Base-by-base conservation (phyloP, 2,797 vertebrate species). In the Muraenolepis orangiensis region DNA sequence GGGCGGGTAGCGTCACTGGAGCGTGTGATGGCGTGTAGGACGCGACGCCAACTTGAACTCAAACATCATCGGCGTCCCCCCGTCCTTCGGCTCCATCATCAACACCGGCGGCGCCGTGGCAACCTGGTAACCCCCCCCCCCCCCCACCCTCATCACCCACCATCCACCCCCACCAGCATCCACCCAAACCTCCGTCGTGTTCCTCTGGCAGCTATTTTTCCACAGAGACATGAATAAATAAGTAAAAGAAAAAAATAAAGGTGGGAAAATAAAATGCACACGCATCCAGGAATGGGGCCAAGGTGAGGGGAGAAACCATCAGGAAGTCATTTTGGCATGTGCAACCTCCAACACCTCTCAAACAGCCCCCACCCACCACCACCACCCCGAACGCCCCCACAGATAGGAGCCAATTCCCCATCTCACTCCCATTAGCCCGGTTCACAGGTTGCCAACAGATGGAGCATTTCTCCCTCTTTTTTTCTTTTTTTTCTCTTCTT, bases 341-440 rank as follows among this genome's bases (percentile, higher is more conserved):
- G 51, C 20, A 23, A 57, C 51, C 51, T 23, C 51, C 51, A 57
- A 51, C 46, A n/a, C 46, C 46, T 51, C 18, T 51, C 4, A 2
- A 51, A n/a, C 46, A 51, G 1, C 46, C 42, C 42, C 18, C 16
- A 14, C 16, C 18, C 32, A 3, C 32, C 32, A 34, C 11, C 26
- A 18, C 18, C 61, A 1, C 79, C 85, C 81, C 80, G 77, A 80
- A 77, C 80, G 77, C 82, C 75, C 84, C 90, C 87, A 92, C 90
- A 87, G 87, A 82, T 81, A 92, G 88, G 90, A 89, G 84, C 87
- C 88, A 84, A 86, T 87, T 88, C 81, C 71, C 70, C 85, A 80
- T 83, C 87, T 89, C 85, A 61, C 82, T 91, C 80, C 86, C 85
- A 93, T 93, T 93, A 93, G 92, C 91, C 87, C 88, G 81, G 46